A percentile compares a stretch with the other conserved stretches of the same genome.
Evolutionary conservation across 2,113 vertebrate species (phyloP).

Genomic region (Hippocampus barbouri): DNA sequence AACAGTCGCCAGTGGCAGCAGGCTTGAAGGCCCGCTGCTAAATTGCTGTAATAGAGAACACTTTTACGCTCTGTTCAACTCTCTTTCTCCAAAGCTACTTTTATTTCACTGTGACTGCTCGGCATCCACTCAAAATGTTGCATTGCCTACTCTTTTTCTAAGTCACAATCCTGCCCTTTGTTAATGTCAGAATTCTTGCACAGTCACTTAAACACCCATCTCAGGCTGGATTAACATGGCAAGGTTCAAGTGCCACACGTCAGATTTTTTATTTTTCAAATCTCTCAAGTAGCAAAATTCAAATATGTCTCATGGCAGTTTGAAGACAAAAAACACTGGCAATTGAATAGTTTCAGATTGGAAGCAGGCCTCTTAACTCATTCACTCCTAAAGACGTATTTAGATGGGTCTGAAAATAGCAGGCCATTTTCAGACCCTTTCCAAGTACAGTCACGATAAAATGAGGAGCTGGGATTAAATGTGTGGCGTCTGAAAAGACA

Average conservation of each 20-base stretch:
- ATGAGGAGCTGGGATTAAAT: no score
- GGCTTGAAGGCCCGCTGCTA: slow-evolving; percentile 11
- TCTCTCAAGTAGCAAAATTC: neutral
- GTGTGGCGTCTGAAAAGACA: no score
- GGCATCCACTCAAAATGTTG: neutral
- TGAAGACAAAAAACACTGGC: neutral
- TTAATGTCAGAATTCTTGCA: neutral
- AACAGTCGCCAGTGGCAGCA: slow-evolving; percentile 18
- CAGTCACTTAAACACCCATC: neutral
- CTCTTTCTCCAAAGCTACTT: neutral
- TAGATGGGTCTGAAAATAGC: no score
- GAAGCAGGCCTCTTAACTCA: no score
- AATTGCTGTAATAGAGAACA: slow-evolving; percentile 16
- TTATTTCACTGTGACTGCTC: slow-evolving; percentile 5
- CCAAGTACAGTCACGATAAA: no score
- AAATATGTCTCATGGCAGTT: neutral
- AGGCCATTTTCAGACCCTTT: no score
- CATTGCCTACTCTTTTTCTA: neutral
- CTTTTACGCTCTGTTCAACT: slow-evolving; percentile 16
- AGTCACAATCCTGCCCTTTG: neutral
- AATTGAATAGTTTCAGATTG: neutral
- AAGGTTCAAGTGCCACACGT: no score
- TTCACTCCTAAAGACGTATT: no score
- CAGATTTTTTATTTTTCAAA: neutral
- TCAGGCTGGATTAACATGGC: no score